A percentile compares a stretch with the other conserved stretches of the same genome.
phyloP scores from a whole-genome alignment of 1,140 invertebrate species.

The Papilio dardanus region DNA sequence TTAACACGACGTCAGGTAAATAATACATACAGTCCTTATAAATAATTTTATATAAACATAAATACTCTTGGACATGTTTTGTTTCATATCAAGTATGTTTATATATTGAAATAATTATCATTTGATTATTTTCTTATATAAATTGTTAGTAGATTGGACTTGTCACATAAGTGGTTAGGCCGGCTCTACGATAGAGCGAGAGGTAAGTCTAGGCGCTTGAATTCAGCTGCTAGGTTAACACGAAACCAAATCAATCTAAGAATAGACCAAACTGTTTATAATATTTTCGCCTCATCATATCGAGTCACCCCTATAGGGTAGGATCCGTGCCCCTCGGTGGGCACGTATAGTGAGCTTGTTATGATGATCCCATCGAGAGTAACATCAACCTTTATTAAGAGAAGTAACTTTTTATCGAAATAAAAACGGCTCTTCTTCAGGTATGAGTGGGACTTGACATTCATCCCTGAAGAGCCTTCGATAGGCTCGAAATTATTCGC shows the following conservation, averaged over 20 bases:
- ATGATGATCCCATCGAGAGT: too few species aligned
- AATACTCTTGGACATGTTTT: slow-evolving; percentile 7
- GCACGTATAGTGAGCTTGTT: too few species aligned
- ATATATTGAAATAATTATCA: slow-evolving; percentile 4
- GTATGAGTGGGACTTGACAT: too few species aligned
- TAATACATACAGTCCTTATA: neutral
- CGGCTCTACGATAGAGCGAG: neutral
- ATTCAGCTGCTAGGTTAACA: neutral
- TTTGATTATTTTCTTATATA: neutral
- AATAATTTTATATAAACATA: slow-evolving; percentile 7
- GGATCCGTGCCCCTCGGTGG: too few species aligned
- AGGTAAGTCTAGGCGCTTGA: neutral
- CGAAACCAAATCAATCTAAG: neutral
- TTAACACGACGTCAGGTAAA: neutral
- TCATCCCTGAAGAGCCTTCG: too few species aligned
- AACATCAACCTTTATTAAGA: too few species aligned
- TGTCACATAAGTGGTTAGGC: neutral
- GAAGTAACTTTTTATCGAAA: neutral
- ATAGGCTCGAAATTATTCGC: too few species aligned
- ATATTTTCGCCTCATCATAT: too few species aligned
- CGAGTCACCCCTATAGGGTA: too few species aligned
- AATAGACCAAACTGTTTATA: too few species aligned
- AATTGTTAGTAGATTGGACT: neutral
- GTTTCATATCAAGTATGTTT: neutral
- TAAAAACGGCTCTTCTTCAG: too few species aligned